Evolutionary conservation across 1,140 invertebrate genomes (phyloP).

Genomic region (Berghia stephanieae): DNA sequence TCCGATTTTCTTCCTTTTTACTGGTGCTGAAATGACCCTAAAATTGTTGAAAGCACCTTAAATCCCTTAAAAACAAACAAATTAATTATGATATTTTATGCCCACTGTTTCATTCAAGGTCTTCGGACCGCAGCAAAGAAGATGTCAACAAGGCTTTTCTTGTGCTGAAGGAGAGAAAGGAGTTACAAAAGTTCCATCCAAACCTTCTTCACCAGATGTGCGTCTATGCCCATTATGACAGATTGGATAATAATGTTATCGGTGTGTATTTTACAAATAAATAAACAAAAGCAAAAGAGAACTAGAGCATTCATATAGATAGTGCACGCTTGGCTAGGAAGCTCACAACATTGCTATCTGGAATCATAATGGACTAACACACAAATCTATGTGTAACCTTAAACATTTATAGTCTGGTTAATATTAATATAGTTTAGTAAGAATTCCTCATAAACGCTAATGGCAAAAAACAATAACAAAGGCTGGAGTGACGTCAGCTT

Average conservation of each 20-base stretch:
- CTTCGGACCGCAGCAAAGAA: slow-evolving; percentile 76
- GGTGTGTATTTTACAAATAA: slow-evolving; percentile 71
- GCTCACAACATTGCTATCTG: background rate
- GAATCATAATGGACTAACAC: background rate
- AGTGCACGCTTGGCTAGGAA: background rate
- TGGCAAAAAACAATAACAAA: too few relatives aligned
- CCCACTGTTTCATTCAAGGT: slow-evolving; percentile 69
- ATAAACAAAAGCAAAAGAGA: background rate
- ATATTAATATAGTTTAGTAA: background rate
- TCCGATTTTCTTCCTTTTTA: too few relatives aligned
- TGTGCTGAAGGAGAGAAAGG: slow-evolving; percentile 68
- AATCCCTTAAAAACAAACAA: too few relatives aligned
- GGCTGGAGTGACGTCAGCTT: too few relatives aligned
- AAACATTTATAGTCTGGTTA: background rate
- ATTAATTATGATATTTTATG: too few relatives aligned
- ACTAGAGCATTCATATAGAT: too few relatives aligned
- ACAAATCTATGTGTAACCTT: background rate
- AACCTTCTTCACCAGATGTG: slow-evolving; percentile 79
- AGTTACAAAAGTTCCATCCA: slow-evolving; percentile 76
- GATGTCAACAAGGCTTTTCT: slow-evolving; percentile 72
- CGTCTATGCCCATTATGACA: slow-evolving; percentile 74
- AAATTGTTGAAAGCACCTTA: too few relatives aligned
- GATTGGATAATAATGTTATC: slow-evolving; percentile 81
- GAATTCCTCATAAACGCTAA: too few relatives aligned
- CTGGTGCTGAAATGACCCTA: too few relatives aligned